These are phyloP conservation scores for Halocynthia roretzi DNA, from an alignment of 23 tunicate genomes.

Conservation along the genomic window DNA sequence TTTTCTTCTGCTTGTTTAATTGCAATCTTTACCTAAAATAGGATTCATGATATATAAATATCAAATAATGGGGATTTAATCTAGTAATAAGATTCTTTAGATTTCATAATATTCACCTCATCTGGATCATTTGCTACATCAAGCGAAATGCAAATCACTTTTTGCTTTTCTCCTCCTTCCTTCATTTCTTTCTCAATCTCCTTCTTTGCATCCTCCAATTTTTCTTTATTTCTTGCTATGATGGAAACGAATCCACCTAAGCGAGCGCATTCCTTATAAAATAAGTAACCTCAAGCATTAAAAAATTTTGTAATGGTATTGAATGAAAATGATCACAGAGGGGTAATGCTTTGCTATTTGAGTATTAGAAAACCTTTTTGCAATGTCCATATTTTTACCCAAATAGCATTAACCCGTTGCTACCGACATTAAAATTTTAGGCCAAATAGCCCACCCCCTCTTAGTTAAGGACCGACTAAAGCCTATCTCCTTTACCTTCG, in stretches of 20 bases:
- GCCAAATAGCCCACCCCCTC: no score
- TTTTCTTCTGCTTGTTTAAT: slow-evolving; percentile 44
- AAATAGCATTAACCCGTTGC: no score
- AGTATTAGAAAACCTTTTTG: no score
- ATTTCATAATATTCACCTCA: slow-evolving; percentile 30
- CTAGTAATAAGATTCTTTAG: background rate
- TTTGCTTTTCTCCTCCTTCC: slow-evolving; percentile 55
- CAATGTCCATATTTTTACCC: no score
- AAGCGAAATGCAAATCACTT: slow-evolving; percentile 34
- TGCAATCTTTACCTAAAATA: slow-evolving; percentile 34
- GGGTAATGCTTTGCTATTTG: no score
- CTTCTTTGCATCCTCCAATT: slow-evolving; percentile 49
- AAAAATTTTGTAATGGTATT: no score
- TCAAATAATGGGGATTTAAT: no score
- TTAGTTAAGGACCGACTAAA: no score
- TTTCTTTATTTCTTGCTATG: slow-evolving; percentile 56
- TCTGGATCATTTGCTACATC: slow-evolving; percentile 48
- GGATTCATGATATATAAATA: background rate
- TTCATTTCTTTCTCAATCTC: slow-evolving; percentile 54
- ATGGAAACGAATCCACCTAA: slow-evolving; percentile 66
- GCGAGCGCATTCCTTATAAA: slow-evolving; percentile 51
- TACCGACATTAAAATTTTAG: no score
- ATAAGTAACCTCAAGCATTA: background rate
- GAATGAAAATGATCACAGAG: no score
- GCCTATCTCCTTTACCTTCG: slow-evolving; percentile 21